Percentiles rank a stretch among this genome's conserved stretches.
Evolutionary conservation across 2,113 vertebrate genomes (phyloP).

Genomic region (Cebidichthys violaceus): DNA sequence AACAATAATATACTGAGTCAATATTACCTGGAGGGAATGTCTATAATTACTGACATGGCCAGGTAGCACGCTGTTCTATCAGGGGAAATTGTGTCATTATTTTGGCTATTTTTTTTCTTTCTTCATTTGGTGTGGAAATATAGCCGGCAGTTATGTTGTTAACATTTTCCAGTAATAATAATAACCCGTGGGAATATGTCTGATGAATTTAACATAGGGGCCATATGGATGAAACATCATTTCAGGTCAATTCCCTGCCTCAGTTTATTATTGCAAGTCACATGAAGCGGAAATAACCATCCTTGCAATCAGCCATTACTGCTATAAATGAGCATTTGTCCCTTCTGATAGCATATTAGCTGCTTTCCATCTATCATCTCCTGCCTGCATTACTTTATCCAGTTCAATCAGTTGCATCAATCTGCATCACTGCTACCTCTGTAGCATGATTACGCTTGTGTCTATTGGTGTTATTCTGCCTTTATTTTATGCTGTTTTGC

Average conservation of each 20-base stretch:
- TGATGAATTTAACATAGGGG: conserved; percentile 49
- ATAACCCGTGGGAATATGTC: conserved; percentile 35
- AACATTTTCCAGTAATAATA: conserved; percentile 40
- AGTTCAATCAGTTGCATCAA: conserved; percentile 9
- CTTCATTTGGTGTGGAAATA: conserved; percentile 19
- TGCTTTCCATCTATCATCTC: conserved; percentile 22
- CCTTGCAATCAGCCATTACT: conserved; percentile 45
- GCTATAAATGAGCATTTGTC: conserved; percentile 30
- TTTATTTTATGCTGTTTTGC: not conserved
- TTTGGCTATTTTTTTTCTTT: conserved; percentile 8
- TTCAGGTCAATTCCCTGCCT: conserved; percentile 35
- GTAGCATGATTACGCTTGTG: not conserved
- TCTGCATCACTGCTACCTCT: not conserved
- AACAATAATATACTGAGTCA: conserved; percentile 25
- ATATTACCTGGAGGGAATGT: conserved; percentile 18
- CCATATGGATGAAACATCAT: conserved; percentile 60
- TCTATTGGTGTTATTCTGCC: not conserved
- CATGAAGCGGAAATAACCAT: conserved; percentile 52
- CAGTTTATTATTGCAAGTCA: conserved; percentile 57
- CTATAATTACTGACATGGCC: conserved; percentile 10
- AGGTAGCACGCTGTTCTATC: not conserved
- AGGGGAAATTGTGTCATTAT: not conserved
- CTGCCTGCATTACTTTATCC: not conserved
- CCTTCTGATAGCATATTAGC: conserved; percentile 24
- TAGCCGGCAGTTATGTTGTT: conserved; percentile 28